phyloP scores from a whole-genome alignment of 2,888 invertebrate species.

The Corythucha ciliata region DNA sequence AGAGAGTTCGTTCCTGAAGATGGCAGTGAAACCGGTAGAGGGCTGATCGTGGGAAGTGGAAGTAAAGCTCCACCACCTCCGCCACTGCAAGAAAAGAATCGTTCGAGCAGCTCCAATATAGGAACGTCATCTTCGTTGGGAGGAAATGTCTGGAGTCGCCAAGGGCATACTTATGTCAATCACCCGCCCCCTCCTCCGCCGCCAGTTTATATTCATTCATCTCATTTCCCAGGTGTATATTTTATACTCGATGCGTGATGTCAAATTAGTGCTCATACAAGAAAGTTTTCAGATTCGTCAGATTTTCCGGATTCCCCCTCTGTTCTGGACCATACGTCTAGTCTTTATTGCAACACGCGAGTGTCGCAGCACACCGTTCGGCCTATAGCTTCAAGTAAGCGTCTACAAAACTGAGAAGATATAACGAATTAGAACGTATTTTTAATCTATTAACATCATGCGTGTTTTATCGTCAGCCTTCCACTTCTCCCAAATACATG shows the following conservation, averaged over 20 bases:
- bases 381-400: slow-evolving; percentile 20
- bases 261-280: background rate
- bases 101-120: no score
- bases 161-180: slow-evolving; percentile 21
- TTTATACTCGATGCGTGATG: no score
- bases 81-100: no score
- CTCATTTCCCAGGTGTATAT: slow-evolving; percentile 18
- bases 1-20: slow-evolving; percentile 47
- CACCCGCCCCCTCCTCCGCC: slow-evolving; percentile 21
- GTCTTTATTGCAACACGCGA: slow-evolving; percentile 30
- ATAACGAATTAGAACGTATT: background rate
- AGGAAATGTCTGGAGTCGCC: no score
- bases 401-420: background rate
- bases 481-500: no score
- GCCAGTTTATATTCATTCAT: slow-evolving; percentile 18
- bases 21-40: no score
- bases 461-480: no score
- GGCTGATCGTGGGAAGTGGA: no score
- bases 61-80: no score
- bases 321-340: slow-evolving; percentile 27
- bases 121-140: no score
- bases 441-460: background rate
- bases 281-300: slow-evolving; percentile 24
- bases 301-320: slow-evolving; percentile 28
- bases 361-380: slow-evolving; percentile 31